phyloP scores from a whole-genome alignment of 2,113 vertebrate genomes.

The Tupaia tana region DNA sequence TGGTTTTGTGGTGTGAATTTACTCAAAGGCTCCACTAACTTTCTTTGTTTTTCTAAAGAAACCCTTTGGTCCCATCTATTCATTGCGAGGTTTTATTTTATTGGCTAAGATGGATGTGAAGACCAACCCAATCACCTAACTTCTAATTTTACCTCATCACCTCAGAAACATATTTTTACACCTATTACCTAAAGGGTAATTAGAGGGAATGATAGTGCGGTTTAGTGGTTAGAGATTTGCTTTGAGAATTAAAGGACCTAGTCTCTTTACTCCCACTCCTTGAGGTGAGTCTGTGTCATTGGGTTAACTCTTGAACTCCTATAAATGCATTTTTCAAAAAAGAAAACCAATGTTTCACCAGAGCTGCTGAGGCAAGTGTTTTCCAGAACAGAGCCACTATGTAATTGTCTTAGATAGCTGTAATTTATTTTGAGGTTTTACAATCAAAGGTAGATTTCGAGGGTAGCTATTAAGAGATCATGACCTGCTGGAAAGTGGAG shows the following conservation, averaged over 20 bases:
- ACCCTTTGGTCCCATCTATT: not conserved
- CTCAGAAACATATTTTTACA: conserved; percentile 77
- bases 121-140: conserved; percentile 26
- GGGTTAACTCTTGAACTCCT: conserved; percentile 36
- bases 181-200: conserved; percentile 68
- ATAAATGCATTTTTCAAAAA: conserved; percentile 34
- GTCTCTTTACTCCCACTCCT: conserved; percentile 15
- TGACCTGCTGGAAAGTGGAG: not conserved
- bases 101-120: conserved; percentile 23
- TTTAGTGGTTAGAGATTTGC: conserved; percentile 57
- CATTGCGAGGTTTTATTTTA: conserved; percentile 54
- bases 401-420: conserved; percentile 24
- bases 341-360: conserved; percentile 37
- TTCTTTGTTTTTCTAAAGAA: conserved; percentile 57
- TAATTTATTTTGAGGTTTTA: conserved; percentile 65
- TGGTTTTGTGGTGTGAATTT: conserved; percentile 51
- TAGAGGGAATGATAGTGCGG: conserved; percentile 51
- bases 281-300: not conserved
- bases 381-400: conserved; percentile 29
- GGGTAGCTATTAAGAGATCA: not conserved
- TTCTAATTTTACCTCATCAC: conserved; percentile 70
- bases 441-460: conserved; percentile 28
- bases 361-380: not conserved
- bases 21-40: conserved; percentile 16
- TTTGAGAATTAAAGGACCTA: conserved; percentile 47